Conservation (phyloP, 2,797 vertebrate genomes). For the Octomys mimax region DNA sequence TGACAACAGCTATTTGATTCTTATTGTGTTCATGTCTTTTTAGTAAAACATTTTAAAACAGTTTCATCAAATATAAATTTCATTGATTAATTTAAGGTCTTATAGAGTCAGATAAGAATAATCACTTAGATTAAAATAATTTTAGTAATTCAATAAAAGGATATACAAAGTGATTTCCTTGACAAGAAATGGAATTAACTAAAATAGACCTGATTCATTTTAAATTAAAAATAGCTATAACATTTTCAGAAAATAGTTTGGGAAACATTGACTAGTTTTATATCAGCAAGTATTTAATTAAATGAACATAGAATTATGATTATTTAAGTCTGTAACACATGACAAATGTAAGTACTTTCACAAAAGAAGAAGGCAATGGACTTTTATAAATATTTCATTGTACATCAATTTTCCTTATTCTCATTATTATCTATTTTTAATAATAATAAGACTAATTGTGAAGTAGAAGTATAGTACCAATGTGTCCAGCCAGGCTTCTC, state of each 20-base stretch:
- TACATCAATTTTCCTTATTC: not conserved
- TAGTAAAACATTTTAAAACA: conserved; percentile 71
- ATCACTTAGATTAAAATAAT: conserved; percentile 34
- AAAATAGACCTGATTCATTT: not conserved
- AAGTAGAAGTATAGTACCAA: not conserved
- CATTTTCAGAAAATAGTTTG: conserved; percentile 38
- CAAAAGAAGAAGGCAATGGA: not conserved
- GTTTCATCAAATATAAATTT: conserved; percentile 76
- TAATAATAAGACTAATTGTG: not conserved
- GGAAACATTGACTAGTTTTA: conserved; percentile 5
- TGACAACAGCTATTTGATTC: conserved; percentile 52
- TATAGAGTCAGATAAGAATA: conserved; percentile 44
- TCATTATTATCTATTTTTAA: not conserved
- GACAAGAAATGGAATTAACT: not conserved
- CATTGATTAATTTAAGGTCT: conserved; percentile 67
- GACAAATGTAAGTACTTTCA: not conserved
- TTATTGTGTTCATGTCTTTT: conserved; percentile 30
- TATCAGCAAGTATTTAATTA: not conserved
- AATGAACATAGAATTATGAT: not conserved
- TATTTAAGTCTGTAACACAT: not conserved
- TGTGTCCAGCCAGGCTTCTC: not conserved
- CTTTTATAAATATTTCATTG: conserved; percentile 46
- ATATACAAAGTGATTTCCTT: conserved; percentile 51
- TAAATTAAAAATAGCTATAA: conserved; percentile 8
- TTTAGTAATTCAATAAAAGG: conserved; percentile 56